phyloP scores from a whole-genome alignment of 1,140 invertebrate species.

The Tetramorium simillimum region DNA sequence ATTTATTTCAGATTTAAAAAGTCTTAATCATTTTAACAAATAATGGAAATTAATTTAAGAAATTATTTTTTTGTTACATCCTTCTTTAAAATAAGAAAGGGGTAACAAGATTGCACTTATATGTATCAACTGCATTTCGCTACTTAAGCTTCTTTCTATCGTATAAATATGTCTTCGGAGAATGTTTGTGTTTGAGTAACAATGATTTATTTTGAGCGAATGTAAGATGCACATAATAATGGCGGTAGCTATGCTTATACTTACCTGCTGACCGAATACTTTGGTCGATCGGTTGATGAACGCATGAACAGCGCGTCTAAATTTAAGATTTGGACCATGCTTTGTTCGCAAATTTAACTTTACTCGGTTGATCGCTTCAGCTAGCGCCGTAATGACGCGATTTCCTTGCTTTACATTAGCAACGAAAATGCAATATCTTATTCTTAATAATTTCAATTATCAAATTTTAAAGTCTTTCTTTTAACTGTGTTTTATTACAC shows the following conservation, averaged over 20 bases:
- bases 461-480: background rate
- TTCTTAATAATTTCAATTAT: background rate
- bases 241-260: background rate
- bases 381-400: background rate
- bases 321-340: conserved; percentile 44
- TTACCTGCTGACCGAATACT: background rate
- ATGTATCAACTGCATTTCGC: background rate
- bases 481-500: background rate
- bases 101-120: background rate
- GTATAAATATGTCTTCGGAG: background rate
- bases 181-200: background rate
- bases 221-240: background rate
- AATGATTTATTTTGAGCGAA: background rate
- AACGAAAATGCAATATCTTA: background rate
- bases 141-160: background rate
- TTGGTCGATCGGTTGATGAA: background rate
- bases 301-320: conserved; percentile 22
- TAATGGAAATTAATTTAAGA: background rate
- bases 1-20: no score
- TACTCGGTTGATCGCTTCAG: background rate
- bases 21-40: background rate
- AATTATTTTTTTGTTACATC: background rate
- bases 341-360: conserved; percentile 44
- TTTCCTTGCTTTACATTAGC: no score
- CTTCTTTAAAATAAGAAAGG: background rate